A percentile compares a stretch with the other conserved stretches of the same genome.
Evolutionary conservation across 2,888 invertebrate species (phyloP).

Genomic region (Tiliacea citrago): DNA sequence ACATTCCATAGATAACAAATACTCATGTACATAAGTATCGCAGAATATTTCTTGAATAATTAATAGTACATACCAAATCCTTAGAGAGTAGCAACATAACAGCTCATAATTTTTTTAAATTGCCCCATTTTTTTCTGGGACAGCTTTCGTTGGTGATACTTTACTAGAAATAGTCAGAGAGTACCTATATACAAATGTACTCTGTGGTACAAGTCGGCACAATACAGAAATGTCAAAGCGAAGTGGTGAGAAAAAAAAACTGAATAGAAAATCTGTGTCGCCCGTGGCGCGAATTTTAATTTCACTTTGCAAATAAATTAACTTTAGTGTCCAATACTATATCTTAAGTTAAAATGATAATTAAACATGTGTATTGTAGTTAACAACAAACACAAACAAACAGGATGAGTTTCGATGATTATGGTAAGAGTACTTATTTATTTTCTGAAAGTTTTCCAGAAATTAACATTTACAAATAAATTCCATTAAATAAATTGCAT

Average conservation of each 20-base stretch:
- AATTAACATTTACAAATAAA: background rate
- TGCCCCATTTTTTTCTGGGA: no score
- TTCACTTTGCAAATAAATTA: background rate
- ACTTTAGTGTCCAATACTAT: background rate
- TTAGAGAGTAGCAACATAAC: no score
- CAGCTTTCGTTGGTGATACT: no score
- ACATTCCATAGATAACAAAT: no score
- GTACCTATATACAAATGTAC: no score
- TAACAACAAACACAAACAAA: no score
- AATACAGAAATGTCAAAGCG: background rate
- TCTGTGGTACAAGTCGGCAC: no score
- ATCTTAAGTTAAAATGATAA: background rate
- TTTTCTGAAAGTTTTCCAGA: background rate
- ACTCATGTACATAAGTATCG: no score
- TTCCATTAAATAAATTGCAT: background rate
- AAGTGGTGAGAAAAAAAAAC: accelerated
- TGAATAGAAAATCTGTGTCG: slow-evolving; percentile 3
- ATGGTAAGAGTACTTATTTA: slow-evolving; percentile 71
- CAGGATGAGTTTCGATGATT: slow-evolving; percentile 78
- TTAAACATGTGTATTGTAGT: slow-evolving; percentile 25
- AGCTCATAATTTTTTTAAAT: no score
- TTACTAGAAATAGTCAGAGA: no score
- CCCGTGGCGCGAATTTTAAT: slow-evolving; percentile 57
- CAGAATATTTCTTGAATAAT: no score
- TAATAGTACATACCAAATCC: no score